These are phyloP conservation scores for Cirrhinus molitorella DNA, from an alignment of 2,797 vertebrate genomes.

Conservation along the genomic window DNA sequence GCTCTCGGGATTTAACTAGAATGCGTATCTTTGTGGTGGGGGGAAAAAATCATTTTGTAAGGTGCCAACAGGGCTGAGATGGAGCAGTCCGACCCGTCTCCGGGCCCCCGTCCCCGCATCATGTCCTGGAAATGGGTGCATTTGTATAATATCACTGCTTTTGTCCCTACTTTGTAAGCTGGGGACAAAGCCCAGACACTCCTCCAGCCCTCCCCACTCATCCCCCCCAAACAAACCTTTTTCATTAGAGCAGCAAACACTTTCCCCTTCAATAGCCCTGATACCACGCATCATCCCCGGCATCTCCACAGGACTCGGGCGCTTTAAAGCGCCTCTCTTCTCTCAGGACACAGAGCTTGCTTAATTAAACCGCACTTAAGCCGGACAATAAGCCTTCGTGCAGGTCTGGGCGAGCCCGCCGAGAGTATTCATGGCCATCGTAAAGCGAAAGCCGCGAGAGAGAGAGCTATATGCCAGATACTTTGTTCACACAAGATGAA, in stretches of 20 bases:
- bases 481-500: slow-evolving; percentile 88
- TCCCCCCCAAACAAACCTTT: slow-evolving; percentile 79
- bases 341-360: slow-evolving; percentile 79
- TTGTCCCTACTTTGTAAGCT: slow-evolving; percentile 77
- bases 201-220: slow-evolving; percentile 54
- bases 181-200: slow-evolving; percentile 70
- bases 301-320: slow-evolving; percentile 71
- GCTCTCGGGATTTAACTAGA: slow-evolving; percentile 58
- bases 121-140: slow-evolving; percentile 79
- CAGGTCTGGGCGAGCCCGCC: slow-evolving; percentile 76
- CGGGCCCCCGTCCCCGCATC: slow-evolving; percentile 61
- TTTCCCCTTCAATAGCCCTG: slow-evolving; percentile 69
- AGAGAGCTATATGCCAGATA: slow-evolving; percentile 75
- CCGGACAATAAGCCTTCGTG: slow-evolving; percentile 77
- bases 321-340: slow-evolving; percentile 71
- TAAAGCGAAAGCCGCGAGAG: slow-evolving; percentile 77
- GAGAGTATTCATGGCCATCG: slow-evolving; percentile 79
- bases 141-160: slow-evolving; percentile 77
- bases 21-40: slow-evolving; percentile 34
- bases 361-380: slow-evolving; percentile 90
- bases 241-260: slow-evolving; percentile 85
- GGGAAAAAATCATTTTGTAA: slow-evolving; percentile 45
- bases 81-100: slow-evolving; percentile 57
- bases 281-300: slow-evolving; percentile 58
- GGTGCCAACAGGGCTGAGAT: slow-evolving; percentile 56